These are phyloP conservation scores for Subanguina moxae DNA, from an alignment of 1,140 invertebrate species.

Conservation along the genomic window DNA sequence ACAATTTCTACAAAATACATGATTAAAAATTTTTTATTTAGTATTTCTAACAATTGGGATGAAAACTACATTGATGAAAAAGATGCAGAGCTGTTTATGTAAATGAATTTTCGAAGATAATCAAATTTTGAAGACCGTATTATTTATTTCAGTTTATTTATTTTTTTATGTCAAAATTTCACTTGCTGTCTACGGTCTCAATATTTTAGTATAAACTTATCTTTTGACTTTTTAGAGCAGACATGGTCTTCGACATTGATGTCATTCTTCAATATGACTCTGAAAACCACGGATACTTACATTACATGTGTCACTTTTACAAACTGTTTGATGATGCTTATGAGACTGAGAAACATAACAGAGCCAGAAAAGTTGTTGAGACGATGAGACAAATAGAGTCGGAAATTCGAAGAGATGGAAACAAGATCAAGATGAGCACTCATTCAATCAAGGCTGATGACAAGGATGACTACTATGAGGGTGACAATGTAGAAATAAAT, in stretches of 20 bases:
- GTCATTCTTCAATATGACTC: neutral
- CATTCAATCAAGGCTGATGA: conserved; percentile 10
- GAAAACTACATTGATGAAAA: conserved; percentile 3
- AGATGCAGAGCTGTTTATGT: neutral
- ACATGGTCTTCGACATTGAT: neutral
- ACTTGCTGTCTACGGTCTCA: too few relatives aligned
- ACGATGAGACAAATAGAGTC: neutral
- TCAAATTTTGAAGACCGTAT: too few relatives aligned
- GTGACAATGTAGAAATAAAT: too few relatives aligned
- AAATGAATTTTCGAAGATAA: too few relatives aligned
- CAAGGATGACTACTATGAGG: conserved; percentile 4
- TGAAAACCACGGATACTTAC: neutral
- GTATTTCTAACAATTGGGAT: neutral
- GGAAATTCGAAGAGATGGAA: neutral
- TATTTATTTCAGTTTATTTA: too few relatives aligned
- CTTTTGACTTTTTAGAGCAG: neutral
- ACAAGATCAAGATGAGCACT: conserved; percentile 24
- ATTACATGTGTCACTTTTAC: conserved; percentile 1
- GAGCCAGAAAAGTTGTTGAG: neutral
- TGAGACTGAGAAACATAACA: neutral
- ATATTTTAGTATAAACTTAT: too few relatives aligned
- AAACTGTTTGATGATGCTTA: neutral
- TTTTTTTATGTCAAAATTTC: too few relatives aligned
- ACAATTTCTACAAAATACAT: neutral
- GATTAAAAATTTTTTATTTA: neutral